Evolutionary conservation across 1,140 invertebrate species (phyloP), one percentile per base, ranked within the genome.

Genomic region (Sinonovacula constricta): DNA sequence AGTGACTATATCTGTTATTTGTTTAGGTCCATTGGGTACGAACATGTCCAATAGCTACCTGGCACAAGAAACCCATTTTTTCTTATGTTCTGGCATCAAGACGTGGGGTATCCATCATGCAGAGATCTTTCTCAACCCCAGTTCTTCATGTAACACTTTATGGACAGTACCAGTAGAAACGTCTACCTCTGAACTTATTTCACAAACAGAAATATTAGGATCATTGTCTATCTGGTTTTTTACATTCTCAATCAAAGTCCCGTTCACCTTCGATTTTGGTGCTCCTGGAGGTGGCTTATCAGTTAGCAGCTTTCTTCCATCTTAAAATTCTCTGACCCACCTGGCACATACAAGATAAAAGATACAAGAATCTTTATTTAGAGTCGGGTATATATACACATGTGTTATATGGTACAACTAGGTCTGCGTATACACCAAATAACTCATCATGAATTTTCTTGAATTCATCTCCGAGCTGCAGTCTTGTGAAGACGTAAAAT

Each of bases 161-260:
- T 65, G 30, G 62, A 65, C 34, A 10, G 62, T 65, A 65, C 62
- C 34, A 24, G 39, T 65, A 15, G 33, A 65, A 65, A 65, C 31
- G 39, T 65, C 62, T 65, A 65, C 34, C 31, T 65, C 62, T 12
- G 62, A 65, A 65, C 62, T 36, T 65, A 65, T 65, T 65, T 65
- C 33, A 65, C 34, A 34, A 39, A 65, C 39, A 45, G 39, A 45
- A 45, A 45, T 18, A 45, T 45, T 45, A 18, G 39, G 39, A 45
- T 45, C 54, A 56, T 56, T 56, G 54, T 56, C 54, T 56, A n/a
- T 24, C 24, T 56, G 39, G 54, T 56, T 56, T 56, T 65, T 39
- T 14, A 65, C 33, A 65, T 65, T 34, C 33, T 36, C 18, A 31
- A 65, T 31, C 33, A 65, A 65, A 39, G 4, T 39, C 34, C 14